These are phyloP conservation scores for Gymnocypris eckloni DNA, from an alignment of 2,797 vertebrate genomes.

Conservation along the genomic window DNA sequence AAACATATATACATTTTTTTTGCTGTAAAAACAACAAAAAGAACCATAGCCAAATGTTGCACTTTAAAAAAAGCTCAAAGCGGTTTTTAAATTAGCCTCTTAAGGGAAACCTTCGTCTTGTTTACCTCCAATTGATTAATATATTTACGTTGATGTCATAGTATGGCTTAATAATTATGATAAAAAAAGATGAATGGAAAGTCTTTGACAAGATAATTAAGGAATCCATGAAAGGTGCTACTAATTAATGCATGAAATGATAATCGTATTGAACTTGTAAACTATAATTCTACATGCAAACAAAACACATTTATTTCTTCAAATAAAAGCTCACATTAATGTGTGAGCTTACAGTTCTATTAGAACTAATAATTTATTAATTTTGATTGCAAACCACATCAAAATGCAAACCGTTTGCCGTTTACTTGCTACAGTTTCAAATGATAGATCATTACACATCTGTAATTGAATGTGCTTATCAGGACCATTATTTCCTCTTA, in stretches of 20 bases:
- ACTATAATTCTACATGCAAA: neutral
- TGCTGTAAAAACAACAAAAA: neutral
- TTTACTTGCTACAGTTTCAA: neutral
- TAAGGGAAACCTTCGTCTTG: neutral
- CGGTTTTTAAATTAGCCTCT: neutral
- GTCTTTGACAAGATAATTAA: conserved; percentile 11
- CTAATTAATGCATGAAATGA: conserved; percentile 28
- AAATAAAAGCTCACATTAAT: conserved; percentile 13
- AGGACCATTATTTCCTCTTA: conserved; percentile 2
- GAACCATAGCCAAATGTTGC: neutral
- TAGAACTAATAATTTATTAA: conserved; percentile 32
- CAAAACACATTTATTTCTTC: conserved; percentile 25
- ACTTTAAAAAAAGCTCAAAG: conserved; percentile 12
- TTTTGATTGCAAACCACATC: neutral
- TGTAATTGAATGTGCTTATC: conserved; percentile 29
- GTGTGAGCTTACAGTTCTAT: neutral
- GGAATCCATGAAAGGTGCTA: conserved; percentile 12
- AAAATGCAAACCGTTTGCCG: neutral
- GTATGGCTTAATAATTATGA: conserved; percentile 8
- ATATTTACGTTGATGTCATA: conserved; percentile 27
- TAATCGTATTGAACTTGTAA: conserved; percentile 1
- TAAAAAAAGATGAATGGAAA: neutral
- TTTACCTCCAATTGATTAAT: neutral
- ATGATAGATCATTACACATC: neutral
- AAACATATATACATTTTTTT: neutral